Conservation (phyloP, 2,797 vertebrate genomes). For the Spinus olivaceus region DNA sequence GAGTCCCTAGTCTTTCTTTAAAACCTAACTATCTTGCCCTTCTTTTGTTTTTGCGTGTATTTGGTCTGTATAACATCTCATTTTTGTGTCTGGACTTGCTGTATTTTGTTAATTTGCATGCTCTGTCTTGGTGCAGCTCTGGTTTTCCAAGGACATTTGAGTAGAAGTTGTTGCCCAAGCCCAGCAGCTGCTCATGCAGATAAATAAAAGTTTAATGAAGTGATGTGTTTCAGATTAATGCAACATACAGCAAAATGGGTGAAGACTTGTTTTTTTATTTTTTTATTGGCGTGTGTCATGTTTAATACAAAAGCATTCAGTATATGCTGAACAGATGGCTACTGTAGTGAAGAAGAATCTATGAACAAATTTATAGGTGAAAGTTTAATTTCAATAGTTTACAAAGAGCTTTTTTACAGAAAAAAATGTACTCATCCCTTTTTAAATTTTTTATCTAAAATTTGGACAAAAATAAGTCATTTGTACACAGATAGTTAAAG, state of each 20-base stretch:
- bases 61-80: neutral
- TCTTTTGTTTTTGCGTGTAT: neutral
- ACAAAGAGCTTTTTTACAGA: neutral
- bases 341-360: neutral
- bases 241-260: neutral
- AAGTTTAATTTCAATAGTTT: neutral
- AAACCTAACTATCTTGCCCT: neutral
- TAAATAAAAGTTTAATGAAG: neutral
- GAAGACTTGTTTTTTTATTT: neutral
- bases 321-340: neutral
- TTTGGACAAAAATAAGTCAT: neutral
- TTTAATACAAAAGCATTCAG: neutral
- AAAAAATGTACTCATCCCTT: neutral
- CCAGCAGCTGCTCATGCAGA: neutral
- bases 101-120: neutral
- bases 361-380: neutral
- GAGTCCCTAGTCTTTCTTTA: neutral
- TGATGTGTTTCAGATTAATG: neutral
- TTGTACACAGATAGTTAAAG: neutral
- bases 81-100: neutral
- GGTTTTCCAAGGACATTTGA: neutral
- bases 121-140: neutral
- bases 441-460: neutral
- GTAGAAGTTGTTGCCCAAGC: neutral
- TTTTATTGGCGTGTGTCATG: neutral